Conservation (phyloP, 2,113 vertebrate species). For the Hemibagrus wyckioides region DNA sequence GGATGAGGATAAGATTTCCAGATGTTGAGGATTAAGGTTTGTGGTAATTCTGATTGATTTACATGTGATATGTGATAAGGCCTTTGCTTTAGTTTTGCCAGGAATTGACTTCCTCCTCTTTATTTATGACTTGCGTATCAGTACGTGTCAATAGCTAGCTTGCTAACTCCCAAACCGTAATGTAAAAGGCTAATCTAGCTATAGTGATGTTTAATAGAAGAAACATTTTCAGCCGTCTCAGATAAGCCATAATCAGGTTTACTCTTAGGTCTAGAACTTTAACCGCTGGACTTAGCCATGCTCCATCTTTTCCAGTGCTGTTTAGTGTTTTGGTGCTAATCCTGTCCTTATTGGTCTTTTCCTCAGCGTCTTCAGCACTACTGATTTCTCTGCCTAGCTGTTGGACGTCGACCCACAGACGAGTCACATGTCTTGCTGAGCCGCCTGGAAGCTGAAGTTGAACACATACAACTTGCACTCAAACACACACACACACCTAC, state of each 20-base stretch:
- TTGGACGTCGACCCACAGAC: background rate
- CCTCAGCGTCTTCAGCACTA: background rate
- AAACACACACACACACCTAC: conserved; percentile 19
- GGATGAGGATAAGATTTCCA: background rate
- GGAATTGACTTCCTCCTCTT: background rate
- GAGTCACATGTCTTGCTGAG: background rate
- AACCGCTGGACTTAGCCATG: background rate
- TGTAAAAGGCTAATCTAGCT: background rate
- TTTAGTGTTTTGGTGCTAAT: conserved; percentile 1
- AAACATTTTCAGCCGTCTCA: no score
- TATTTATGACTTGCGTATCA: background rate
- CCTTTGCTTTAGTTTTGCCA: background rate
- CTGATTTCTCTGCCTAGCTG: background rate
- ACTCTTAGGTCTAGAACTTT: background rate
- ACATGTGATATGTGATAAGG: background rate
- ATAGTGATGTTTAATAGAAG: no score
- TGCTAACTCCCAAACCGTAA: background rate
- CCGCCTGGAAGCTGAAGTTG: background rate
- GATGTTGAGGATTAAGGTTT: background rate
- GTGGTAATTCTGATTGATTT: background rate
- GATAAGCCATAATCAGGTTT: no score
- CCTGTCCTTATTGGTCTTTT: background rate
- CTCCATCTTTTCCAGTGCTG: background rate
- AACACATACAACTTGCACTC: conserved; percentile 5
- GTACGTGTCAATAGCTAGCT: background rate